Conservation (phyloP, 2,113 vertebrate species). For the Toxotes jaculatrix region DNA sequence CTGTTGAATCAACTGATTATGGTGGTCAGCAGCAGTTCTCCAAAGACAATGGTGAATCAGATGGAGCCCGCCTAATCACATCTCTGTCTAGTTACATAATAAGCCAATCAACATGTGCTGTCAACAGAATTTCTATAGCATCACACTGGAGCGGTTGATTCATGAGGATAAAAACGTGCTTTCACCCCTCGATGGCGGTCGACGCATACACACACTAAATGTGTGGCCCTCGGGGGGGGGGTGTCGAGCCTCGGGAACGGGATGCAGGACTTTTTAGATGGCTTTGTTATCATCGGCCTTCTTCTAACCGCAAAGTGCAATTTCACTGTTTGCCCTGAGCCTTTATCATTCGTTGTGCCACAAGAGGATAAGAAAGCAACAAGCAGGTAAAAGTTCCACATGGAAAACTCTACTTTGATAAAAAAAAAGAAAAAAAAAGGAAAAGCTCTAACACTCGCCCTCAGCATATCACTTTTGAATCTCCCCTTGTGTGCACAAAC, state of each 20-base stretch:
- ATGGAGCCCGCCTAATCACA: conserved; percentile 28
- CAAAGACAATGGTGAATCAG: conserved; percentile 62
- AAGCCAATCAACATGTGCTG: conserved; percentile 50
- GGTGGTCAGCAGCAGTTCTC: conserved; percentile 33
- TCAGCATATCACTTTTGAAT: conserved; percentile 37
- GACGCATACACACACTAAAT: neutral
- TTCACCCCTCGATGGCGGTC: neutral
- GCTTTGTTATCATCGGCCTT: conserved; percentile 35
- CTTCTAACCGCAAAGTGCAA: conserved; percentile 13
- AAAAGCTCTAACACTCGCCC: neutral
- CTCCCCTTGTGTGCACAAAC: conserved; percentile 13
- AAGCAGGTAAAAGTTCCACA: conserved; percentile 48
- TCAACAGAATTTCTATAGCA: conserved; percentile 18
- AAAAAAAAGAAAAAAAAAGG: conserved; percentile 9
- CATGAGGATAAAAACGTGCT: neutral
- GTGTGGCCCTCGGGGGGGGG: neutral
- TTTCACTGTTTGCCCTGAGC: conserved; percentile 49
- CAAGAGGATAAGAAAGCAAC: conserved; percentile 45
- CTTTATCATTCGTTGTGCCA: conserved; percentile 49
- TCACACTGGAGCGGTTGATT: neutral
- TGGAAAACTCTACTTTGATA: conserved; percentile 38
- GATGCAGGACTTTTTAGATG: conserved; percentile 2
- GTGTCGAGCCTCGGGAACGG: neutral
- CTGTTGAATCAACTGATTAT: conserved; percentile 42
- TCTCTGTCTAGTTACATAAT: conserved; percentile 50